Evolutionary conservation across 2,113 vertebrate species (phyloP).

Genomic region (Mormyrus iriodes): DNA sequence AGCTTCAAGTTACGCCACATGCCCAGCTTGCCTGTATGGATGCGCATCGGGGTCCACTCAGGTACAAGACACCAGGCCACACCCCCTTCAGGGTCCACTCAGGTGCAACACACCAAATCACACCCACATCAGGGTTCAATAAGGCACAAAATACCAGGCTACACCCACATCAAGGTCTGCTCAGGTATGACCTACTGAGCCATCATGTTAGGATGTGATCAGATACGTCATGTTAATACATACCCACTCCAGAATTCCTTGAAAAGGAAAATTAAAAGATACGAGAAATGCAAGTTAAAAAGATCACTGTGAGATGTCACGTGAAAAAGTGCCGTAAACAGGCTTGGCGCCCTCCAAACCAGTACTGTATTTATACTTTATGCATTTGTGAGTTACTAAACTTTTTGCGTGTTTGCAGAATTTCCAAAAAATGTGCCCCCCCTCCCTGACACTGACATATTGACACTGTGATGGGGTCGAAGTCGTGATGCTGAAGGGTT

Average conservation of each 20-base stretch:
- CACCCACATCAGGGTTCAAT: constrained; percentile 65
- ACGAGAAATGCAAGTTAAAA: neutral
- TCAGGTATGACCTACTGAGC: neutral
- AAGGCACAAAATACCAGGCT: constrained; percentile 60
- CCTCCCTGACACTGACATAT: neutral
- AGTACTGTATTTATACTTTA: neutral
- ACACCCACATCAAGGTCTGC: constrained; percentile 30
- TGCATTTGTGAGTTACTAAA: neutral
- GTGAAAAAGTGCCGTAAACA: neutral
- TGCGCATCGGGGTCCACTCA: constrained; percentile 93
- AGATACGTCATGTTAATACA: constrained; percentile 57
- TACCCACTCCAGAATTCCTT: neutral
- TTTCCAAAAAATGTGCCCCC: neutral
- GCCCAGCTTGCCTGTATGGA: constrained; percentile 88
- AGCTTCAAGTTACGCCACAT: constrained; percentile 86
- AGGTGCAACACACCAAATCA: constrained; percentile 55
- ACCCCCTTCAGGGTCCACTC: constrained; percentile 66
- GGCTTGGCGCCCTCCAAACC: neutral
- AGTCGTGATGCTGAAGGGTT: neutral
- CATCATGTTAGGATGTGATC: constrained; percentile 86
- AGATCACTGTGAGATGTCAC: neutral
- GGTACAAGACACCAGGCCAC: constrained; percentile 54
- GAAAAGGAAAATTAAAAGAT: neutral
- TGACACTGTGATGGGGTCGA: neutral
- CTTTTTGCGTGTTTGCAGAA: neutral